Evolutionary conservation across 2,797 vertebrate genomes (phyloP), one percentile per base, ranked within the genome.

Genomic region (Xenops minutus): DNA sequence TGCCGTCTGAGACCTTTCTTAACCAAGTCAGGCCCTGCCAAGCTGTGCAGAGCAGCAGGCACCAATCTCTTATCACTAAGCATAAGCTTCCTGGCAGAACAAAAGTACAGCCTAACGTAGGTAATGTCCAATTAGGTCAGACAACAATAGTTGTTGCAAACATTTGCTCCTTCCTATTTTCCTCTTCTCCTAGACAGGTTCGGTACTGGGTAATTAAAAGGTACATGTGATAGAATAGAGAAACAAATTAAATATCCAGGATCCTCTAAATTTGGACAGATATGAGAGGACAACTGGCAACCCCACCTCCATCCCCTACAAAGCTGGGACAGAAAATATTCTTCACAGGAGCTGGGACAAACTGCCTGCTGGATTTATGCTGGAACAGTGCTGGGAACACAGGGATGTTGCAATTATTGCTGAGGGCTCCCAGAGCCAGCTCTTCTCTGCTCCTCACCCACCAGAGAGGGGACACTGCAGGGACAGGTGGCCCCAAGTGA

Each of bases 1-100:
- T 64, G 73, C 76, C 59, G 36, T 21, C 36, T 52, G 59, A 73
- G 34, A 30, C 30, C 39, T 11, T n/a, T 37, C 79, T 80, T 37
- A 36, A 41, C 22, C 14, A 6, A n/a, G 79, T 6, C 61, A 82
- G 59, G 41, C 52, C 61, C 16, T 61, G 56, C 54, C 76, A 62
- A 89, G 37, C 41, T 24, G 48, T 30, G 71, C 61, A 49, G 48
- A 88, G 85, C 37, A 74, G 32, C 1, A 85, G 43, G 36, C 73
- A 34, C 51, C 59, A 6, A 79, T 69, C 88, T 69, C 88, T 91
- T 88, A 92, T 88, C 92, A 73, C 51, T 37, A 36, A 92, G 67
- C 66, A 4, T 15, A 59, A 69, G 41, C 71, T 86, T 95, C 83
- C 83, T 82, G 67, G 73, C 39, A 93, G 58, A 80, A 72, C 0